These are phyloP conservation scores for Sebastes variabilis DNA, from an alignment of 2,797 vertebrate species.

Conservation along the genomic window DNA sequence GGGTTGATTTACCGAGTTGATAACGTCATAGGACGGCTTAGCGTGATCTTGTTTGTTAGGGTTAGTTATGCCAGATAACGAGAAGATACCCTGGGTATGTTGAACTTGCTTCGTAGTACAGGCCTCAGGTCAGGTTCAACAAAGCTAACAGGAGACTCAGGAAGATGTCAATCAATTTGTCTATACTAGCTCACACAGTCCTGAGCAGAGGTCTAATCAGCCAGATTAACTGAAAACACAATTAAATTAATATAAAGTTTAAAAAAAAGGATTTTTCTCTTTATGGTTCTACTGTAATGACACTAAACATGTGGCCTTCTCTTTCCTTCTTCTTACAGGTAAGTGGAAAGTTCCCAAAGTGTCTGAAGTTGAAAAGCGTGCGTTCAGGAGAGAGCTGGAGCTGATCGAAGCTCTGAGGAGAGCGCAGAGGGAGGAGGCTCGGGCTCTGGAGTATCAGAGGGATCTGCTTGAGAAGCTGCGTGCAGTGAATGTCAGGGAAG, in stretches of 20 bases:
- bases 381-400: slow-evolving; percentile 72
- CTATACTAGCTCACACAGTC: no score
- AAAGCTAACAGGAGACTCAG: no score
- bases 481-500: slow-evolving; percentile 64
- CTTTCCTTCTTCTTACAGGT: slow-evolving; percentile 13
- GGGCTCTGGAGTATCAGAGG: slow-evolving; percentile 78
- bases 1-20: no score
- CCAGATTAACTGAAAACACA: no score
- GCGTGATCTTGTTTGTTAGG: no score
- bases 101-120: no score
- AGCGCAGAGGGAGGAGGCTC: slow-evolving; percentile 78
- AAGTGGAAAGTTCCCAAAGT: slow-evolving; percentile 2
- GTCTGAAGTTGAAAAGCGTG: slow-evolving; percentile 44
- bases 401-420: slow-evolving; percentile 78
- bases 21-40: no score
- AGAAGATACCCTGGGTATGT: no score
- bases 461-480: slow-evolving; percentile 75
- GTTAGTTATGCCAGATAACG: no score
- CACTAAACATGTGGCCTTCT: background rate
- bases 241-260: background rate
- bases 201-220: no score
- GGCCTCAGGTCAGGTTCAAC: no score
- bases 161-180: no score
- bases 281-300: background rate
- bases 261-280: background rate